Conservation (phyloP, 2,797 vertebrate genomes). For the Ptychadena robeensis region DNA sequence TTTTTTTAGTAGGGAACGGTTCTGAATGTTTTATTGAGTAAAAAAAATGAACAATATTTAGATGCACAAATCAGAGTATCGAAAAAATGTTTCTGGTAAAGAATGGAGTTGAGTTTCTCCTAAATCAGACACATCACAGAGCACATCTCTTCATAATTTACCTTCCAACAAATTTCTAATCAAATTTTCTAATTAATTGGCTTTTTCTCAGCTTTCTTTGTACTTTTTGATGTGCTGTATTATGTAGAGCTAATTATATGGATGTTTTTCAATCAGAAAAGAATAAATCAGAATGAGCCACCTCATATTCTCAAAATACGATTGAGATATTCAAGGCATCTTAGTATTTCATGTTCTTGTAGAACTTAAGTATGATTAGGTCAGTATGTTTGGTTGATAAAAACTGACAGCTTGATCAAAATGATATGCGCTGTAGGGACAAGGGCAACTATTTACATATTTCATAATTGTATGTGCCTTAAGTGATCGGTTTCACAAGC, state of each 20-base stretch:
- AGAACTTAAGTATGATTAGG: constrained; percentile 41
- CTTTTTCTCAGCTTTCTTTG: constrained; percentile 14
- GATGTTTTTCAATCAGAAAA: constrained; percentile 16
- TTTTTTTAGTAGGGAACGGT: too few relatives aligned
- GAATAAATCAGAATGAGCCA: constrained; percentile 20
- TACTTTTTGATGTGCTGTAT: constrained; percentile 30
- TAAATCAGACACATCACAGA: background rate
- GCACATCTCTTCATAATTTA: background rate
- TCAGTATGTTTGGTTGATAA: constrained; percentile 40
- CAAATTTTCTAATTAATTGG: constrained; percentile 23
- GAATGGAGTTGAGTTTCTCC: too few relatives aligned
- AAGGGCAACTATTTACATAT: constrained; percentile 51
- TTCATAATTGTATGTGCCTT: constrained; percentile 53
- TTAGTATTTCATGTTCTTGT: constrained; percentile 46
- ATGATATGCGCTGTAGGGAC: constrained; percentile 40
- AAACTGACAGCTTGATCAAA: constrained; percentile 56
- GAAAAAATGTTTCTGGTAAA: too few relatives aligned
- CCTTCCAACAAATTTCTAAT: constrained; percentile 22
- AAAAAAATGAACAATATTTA: too few relatives aligned
- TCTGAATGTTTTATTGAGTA: too few relatives aligned
- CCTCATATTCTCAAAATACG: background rate
- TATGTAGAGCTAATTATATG: constrained; percentile 39
- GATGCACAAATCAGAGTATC: too few relatives aligned
- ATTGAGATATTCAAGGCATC: constrained; percentile 46
- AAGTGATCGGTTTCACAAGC: constrained; percentile 31